A percentile compares a stretch with the other conserved stretches of the same genome.
Evolutionary conservation across 2,888 invertebrate genomes (phyloP).

Genomic region (Andrena minutula): DNA sequence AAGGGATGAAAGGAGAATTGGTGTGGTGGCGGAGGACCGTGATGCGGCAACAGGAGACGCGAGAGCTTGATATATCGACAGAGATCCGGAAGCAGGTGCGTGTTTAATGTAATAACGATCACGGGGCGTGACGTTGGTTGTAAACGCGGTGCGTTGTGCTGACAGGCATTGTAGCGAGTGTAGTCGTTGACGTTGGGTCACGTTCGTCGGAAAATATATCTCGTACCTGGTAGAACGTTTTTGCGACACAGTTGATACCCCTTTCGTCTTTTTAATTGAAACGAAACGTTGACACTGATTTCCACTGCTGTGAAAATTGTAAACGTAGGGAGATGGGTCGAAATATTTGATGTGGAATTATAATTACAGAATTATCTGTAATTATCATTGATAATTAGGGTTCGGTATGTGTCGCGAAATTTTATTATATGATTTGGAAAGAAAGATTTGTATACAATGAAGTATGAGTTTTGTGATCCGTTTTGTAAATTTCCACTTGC

Average conservation of each 20-base stretch:
- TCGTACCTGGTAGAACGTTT: constrained; percentile 58
- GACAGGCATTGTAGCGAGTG: constrained; percentile 34
- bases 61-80: constrained; percentile 11
- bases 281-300: constrained; percentile 15
- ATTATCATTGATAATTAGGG: too few relatives aligned
- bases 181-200: constrained; percentile 43
- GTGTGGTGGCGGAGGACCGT: background rate
- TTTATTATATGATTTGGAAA: constrained; percentile 4
- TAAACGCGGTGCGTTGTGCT: constrained; percentile 34
- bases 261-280: background rate
- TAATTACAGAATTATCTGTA: too few relatives aligned
- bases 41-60: background rate
- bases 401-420: too few relatives aligned
- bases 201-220: constrained; percentile 72
- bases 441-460: background rate
- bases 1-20: constrained; percentile 12
- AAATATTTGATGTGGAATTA: too few relatives aligned
- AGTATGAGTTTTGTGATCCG: background rate
- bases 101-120: constrained; percentile 42
- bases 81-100: constrained; percentile 16
- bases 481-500: too few relatives aligned
- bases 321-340: background rate
- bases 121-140: constrained; percentile 36
- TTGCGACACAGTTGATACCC: constrained; percentile 22
- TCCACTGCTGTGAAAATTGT: constrained; percentile 49